Conservation (phyloP, 2,797 vertebrate species). For the Percopsis omiscomaycus region DNA sequence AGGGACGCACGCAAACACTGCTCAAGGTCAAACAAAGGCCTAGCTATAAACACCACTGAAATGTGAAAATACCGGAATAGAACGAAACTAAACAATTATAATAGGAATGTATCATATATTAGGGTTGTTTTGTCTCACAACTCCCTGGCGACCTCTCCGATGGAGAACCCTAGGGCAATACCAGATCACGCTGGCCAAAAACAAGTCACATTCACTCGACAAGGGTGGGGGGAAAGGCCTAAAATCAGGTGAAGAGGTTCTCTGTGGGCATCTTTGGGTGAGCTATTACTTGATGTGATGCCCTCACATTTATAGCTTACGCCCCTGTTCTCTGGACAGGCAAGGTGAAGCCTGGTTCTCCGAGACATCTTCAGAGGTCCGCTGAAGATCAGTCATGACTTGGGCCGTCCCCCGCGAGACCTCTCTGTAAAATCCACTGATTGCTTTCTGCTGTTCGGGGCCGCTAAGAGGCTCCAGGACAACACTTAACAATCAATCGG, state of each 20-base stretch:
- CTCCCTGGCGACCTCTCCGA: too few species aligned
- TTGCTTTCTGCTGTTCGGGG: slow-evolving; percentile 81
- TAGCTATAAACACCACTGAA: too few species aligned
- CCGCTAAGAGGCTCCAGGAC: slow-evolving; percentile 80
- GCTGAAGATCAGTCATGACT: slow-evolving; percentile 79
- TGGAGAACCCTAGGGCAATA: slow-evolving; percentile 4
- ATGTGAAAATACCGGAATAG: too few species aligned
- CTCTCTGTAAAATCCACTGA: slow-evolving; percentile 82
- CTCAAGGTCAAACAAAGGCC: too few species aligned
- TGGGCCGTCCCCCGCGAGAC: slow-evolving; percentile 77
- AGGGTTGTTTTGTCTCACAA: too few species aligned
- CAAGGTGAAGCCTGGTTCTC: slow-evolving; percentile 61
- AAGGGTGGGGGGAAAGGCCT: slow-evolving; percentile 15
- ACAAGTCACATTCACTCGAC: slow-evolving; percentile 26
- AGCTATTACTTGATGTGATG: slow-evolving; percentile 43
- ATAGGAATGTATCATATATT: too few species aligned
- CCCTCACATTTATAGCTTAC: slow-evolving; percentile 29
- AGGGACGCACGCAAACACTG: too few species aligned
- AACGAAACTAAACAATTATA: too few species aligned
- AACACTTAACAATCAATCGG: slow-evolving; percentile 87
- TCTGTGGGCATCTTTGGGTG: slow-evolving; percentile 12
- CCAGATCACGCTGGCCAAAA: neutral
- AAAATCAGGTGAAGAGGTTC: slow-evolving; percentile 21
- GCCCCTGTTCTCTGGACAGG: too few species aligned
- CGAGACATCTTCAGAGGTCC: slow-evolving; percentile 74